These are phyloP conservation scores for Drosophila tani DNA, from an alignment of 1,140 invertebrate species.

Conservation along the genomic window DNA sequence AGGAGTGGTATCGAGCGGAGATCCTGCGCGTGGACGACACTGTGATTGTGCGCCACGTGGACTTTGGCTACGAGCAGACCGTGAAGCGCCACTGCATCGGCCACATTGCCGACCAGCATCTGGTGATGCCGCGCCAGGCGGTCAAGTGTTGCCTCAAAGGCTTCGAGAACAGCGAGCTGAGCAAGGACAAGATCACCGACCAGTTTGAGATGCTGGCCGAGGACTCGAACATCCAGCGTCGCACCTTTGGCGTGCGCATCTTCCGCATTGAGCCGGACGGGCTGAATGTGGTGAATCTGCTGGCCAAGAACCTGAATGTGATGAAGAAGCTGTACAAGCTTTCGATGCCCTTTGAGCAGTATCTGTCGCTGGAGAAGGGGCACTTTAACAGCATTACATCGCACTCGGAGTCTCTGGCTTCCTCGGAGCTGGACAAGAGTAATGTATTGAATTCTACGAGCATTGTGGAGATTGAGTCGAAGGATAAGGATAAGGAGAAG, in stretches of 20 bases:
- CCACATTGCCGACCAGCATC: slow-evolving; percentile 88
- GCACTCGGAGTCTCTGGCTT: slow-evolving; percentile 48
- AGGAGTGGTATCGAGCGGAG: slow-evolving; percentile 91
- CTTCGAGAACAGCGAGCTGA: slow-evolving; percentile 81
- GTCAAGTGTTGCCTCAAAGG: slow-evolving; percentile 88
- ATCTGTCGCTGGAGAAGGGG: slow-evolving; percentile 78
- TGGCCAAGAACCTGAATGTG: slow-evolving; percentile 78
- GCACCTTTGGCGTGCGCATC: slow-evolving; percentile 87
- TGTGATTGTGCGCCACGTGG: slow-evolving; percentile 86
- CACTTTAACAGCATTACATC: slow-evolving; percentile 68
- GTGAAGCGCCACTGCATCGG: slow-evolving; percentile 87
- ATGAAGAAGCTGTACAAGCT: slow-evolving; percentile 82
- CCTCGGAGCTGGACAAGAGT: slow-evolving; percentile 58
- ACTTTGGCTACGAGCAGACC: slow-evolving; percentile 92
- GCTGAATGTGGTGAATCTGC: slow-evolving; percentile 84
- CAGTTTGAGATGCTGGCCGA: slow-evolving; percentile 84
- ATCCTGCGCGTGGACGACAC: slow-evolving; percentile 84
- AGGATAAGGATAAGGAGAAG: slow-evolving; percentile 29
- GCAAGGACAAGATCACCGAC: slow-evolving; percentile 75
- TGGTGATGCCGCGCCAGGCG: slow-evolving; percentile 90
- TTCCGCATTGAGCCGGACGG: slow-evolving; percentile 85
- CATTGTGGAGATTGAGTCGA: slow-evolving; percentile 61
- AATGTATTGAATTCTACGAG: slow-evolving; percentile 70
- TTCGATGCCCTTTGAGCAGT: slow-evolving; percentile 81
- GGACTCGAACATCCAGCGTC: slow-evolving; percentile 71